Evolutionary conservation across 1,140 invertebrate genomes (phyloP).

Genomic region (Plodia interpunctella): DNA sequence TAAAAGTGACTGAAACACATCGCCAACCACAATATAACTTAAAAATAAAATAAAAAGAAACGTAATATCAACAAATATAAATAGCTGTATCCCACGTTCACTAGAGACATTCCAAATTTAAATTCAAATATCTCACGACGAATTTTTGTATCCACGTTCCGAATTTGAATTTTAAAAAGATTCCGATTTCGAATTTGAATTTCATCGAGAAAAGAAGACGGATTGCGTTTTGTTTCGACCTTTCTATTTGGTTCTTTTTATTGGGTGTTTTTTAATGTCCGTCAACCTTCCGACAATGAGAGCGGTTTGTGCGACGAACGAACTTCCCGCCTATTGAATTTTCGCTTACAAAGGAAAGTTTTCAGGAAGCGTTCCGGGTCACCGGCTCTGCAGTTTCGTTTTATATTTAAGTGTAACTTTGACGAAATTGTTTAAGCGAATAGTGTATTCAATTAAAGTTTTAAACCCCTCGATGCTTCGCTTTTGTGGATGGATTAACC

Average conservation of each 20-base stretch:
- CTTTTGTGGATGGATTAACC: constrained; percentile 16
- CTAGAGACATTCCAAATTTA: constrained; percentile 44
- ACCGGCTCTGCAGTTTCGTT: constrained; percentile 32
- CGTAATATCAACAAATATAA: constrained; percentile 14
- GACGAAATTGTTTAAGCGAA: constrained; percentile 55
- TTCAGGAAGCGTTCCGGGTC: constrained; percentile 49
- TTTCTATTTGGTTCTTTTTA: constrained; percentile 9
- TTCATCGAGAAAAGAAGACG: constrained; percentile 14
- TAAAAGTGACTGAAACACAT: too few species aligned
- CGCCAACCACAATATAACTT: background rate
- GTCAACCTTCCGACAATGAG: constrained; percentile 36
- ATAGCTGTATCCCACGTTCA: constrained; percentile 13
- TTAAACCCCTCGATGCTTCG: constrained; percentile 18
- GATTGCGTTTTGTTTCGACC: constrained; percentile 10
- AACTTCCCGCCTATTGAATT: constrained; percentile 60
- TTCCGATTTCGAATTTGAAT: constrained; percentile 29
- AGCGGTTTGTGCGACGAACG: constrained; percentile 27
- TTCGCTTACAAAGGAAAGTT: constrained; percentile 60
- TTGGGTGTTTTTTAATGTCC: constrained; percentile 29
- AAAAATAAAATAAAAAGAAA: constrained; percentile 13
- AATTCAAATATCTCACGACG: constrained; percentile 43
- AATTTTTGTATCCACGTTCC: constrained; percentile 28
- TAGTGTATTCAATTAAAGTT: constrained; percentile 61
- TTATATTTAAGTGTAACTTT: constrained; percentile 53
- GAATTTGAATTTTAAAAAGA: constrained; percentile 46